Evolutionary conservation across 2,797 vertebrate genomes (phyloP).

Genomic region (Melanogrammus aeglefinus): DNA sequence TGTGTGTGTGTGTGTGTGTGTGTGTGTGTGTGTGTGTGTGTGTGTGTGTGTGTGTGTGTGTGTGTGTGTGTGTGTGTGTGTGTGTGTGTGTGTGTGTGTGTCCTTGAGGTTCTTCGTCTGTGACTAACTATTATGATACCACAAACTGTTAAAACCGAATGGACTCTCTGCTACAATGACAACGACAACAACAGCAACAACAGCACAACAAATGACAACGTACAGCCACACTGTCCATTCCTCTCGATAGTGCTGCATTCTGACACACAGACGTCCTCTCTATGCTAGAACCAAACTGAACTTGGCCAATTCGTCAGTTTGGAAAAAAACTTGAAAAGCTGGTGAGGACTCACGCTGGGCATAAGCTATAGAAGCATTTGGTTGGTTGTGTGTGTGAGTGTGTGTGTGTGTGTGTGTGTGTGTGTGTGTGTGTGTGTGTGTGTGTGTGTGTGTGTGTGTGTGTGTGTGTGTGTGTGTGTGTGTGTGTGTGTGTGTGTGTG

Average conservation of each 20-base stretch:
- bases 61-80: too few species aligned
- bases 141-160: too few species aligned
- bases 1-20: too few species aligned
- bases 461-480: background rate
- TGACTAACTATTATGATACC: too few species aligned
- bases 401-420: too few species aligned
- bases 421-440: too few species aligned
- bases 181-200: too few species aligned
- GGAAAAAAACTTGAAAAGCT: background rate
- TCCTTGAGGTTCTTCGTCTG: too few species aligned
- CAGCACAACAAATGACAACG: background rate
- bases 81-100: too few species aligned
- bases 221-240: background rate
- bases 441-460: background rate
- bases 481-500: too few species aligned
- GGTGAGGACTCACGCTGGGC: background rate
- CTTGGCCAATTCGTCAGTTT: background rate
- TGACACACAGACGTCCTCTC: background rate
- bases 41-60: too few species aligned
- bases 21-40: too few species aligned
- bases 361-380: background rate
- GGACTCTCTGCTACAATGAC: background rate
- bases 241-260: background rate
- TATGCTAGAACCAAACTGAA: background rate
- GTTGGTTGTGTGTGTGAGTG: background rate